A percentile compares a stretch with the other conserved stretches of the same genome.
These are phyloP conservation scores for Drosophila suzukii DNA, from an alignment of 1,140 invertebrate species.

Conservation along the genomic window DNA sequence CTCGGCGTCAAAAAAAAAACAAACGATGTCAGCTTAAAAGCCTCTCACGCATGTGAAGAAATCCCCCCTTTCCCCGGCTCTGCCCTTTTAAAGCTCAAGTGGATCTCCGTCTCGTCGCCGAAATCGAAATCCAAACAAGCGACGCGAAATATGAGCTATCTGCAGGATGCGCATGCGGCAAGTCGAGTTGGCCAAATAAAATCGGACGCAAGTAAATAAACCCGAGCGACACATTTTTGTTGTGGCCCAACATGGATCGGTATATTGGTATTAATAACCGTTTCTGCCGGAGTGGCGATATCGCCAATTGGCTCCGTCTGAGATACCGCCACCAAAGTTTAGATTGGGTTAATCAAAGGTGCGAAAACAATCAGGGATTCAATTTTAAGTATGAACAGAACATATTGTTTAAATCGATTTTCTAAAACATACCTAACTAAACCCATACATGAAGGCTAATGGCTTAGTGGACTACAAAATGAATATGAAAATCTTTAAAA, in stretches of 20 bases:
- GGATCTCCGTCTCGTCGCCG: slow-evolving; percentile 51
- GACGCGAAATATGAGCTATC: slow-evolving; percentile 65
- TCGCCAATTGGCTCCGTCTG: slow-evolving; percentile 32
- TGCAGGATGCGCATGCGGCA: slow-evolving; percentile 65
- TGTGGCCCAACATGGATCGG: slow-evolving; percentile 20
- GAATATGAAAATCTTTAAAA: too few relatives aligned
- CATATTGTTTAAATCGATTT: too few relatives aligned
- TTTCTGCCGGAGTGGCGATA: slow-evolving; percentile 24
- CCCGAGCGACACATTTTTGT: slow-evolving; percentile 27
- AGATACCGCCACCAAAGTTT: slow-evolving; percentile 17
- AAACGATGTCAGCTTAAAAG: slow-evolving; percentile 60
- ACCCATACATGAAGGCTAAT: too few relatives aligned
- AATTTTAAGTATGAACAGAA: too few relatives aligned
- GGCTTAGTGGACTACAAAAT: too few relatives aligned
- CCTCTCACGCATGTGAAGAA: slow-evolving; percentile 57
- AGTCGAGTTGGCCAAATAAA: slow-evolving; percentile 66
- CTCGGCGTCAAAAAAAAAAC: slow-evolving; percentile 32
- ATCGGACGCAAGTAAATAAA: slow-evolving; percentile 70
- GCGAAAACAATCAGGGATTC: too few relatives aligned
- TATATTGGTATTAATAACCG: slow-evolving; percentile 7
- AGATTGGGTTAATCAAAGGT: not conserved
- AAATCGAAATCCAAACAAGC: slow-evolving; percentile 64
- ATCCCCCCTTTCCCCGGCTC: not conserved
- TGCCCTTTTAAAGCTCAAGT: slow-evolving; percentile 32
- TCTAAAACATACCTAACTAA: too few relatives aligned